Conservation (phyloP, 2,888 invertebrate genomes). For the Microchrysa polita region DNA sequence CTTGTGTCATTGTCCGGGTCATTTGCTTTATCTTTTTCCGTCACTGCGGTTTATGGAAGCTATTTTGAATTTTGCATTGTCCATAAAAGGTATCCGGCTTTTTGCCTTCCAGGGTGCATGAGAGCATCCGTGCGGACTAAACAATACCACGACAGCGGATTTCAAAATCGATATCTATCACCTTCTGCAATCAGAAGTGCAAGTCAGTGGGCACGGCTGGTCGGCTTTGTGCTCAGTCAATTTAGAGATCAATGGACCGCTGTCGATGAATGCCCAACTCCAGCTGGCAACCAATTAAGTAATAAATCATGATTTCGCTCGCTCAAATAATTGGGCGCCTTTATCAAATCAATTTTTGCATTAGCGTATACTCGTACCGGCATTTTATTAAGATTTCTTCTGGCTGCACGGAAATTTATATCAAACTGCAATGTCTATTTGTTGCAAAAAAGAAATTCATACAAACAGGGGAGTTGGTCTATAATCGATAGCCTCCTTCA, state of each 20-base stretch:
- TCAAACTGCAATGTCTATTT: background rate
- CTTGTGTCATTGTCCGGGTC: background rate
- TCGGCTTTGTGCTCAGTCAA: constrained; percentile 1
- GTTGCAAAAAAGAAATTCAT: background rate
- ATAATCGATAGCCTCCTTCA: constrained; percentile 20
- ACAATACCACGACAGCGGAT: background rate
- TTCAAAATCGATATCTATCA: background rate
- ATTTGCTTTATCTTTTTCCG: background rate
- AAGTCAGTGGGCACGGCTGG: background rate
- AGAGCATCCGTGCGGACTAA: background rate
- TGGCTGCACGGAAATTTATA: background rate
- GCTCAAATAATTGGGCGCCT: constrained; percentile 40
- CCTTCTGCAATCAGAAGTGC: background rate
- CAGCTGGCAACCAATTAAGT: constrained; percentile 39
- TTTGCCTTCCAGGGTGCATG: background rate
- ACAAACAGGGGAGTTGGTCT: background rate
- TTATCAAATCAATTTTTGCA: constrained; percentile 37
- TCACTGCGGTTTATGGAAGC: background rate
- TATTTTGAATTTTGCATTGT: too few relatives aligned
- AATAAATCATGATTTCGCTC: constrained; percentile 43
- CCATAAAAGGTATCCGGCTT: background rate
- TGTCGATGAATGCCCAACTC: constrained; percentile 35
- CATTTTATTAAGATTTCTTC: background rate
- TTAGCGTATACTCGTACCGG: background rate
- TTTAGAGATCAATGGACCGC: constrained; percentile 18